A percentile compares a stretch with the other conserved stretches of the same genome.
Evolutionary conservation across 2,113 vertebrate species (phyloP).

Genomic region (Morone saxatilis): DNA sequence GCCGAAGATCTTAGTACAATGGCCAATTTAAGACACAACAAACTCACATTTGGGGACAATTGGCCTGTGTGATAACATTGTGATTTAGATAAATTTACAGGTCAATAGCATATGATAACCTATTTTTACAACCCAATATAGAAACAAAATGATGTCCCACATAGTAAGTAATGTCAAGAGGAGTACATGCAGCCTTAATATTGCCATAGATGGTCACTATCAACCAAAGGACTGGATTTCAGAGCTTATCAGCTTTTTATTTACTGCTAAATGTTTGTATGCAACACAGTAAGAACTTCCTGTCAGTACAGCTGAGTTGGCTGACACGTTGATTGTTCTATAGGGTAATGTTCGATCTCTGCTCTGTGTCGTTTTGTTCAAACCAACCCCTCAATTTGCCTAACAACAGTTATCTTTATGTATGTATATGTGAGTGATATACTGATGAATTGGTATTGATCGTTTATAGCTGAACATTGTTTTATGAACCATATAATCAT

Average conservation of each 20-base stretch:
- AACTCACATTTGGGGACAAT: neutral
- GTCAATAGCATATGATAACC: neutral
- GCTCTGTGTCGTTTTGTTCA: conserved; percentile 25
- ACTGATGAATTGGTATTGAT: conserved; percentile 6
- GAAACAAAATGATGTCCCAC: neutral
- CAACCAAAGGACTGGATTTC: neutral
- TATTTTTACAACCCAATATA: neutral
- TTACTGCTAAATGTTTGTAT: neutral
- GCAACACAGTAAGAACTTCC: neutral
- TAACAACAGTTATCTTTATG: conserved; percentile 59
- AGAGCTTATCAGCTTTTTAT: neutral
- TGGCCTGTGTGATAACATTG: neutral
- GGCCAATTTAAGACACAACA: conserved; percentile 8
- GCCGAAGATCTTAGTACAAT: neutral
- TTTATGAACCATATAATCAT: conserved; percentile 28
- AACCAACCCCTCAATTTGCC: conserved; percentile 47
- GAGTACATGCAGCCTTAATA: neutral
- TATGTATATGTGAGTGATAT: conserved; percentile 25
- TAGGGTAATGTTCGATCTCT: conserved; percentile 17
- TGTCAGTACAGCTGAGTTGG: neutral
- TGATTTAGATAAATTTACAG: neutral
- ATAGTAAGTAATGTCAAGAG: neutral
- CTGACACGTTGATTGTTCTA: neutral
- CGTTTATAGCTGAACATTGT: conserved; percentile 15
- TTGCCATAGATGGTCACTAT: neutral